A percentile compares a stretch with the other conserved stretches of the same genome.
phyloP scores from a whole-genome alignment of 64 coral and sea anemone genomes.

The Platygyra sinensis region DNA sequence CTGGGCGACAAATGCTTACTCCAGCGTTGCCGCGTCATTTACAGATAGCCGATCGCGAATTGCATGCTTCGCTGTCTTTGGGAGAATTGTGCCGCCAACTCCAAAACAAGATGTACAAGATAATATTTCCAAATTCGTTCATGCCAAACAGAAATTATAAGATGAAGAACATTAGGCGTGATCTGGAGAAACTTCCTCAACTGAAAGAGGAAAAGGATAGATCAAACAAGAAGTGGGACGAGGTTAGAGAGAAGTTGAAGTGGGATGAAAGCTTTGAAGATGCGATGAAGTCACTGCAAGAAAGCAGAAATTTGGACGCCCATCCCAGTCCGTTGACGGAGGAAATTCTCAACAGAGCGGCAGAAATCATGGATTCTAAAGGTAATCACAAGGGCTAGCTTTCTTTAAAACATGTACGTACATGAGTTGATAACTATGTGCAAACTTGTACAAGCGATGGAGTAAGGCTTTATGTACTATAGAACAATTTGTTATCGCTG shows the following conservation, averaged over 20 bases:
- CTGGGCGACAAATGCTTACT: too few species aligned
- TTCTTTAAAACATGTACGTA: constrained; percentile 19
- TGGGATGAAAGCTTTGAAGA: constrained; percentile 44
- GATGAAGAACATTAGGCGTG: constrained; percentile 25
- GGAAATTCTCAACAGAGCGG: too few species aligned
- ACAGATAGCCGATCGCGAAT: background rate
- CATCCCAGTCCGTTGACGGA: constrained; percentile 42
- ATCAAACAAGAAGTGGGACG: constrained; percentile 19
- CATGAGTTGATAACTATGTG: constrained; percentile 19
- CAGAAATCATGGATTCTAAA: constrained; percentile 36
- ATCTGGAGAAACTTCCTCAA: constrained; percentile 6
- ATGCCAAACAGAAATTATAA: constrained; percentile 21
- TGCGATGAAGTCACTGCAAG: constrained; percentile 43
- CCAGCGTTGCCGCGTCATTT: constrained; percentile 4
- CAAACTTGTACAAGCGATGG: constrained; percentile 18
- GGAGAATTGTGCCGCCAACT: constrained; percentile 46
- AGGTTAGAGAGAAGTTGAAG: background rate
- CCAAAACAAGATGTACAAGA: constrained; percentile 51
- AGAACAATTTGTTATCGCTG: too few species aligned
- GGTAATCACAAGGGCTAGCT: constrained; percentile 33
- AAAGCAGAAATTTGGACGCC: constrained; percentile 16
- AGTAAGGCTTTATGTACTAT: background rate
- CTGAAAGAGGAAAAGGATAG: background rate
- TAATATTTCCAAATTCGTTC: constrained; percentile 27
- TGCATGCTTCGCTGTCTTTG: constrained; percentile 12